Evolutionary conservation across 2,888 invertebrate species (phyloP).

Genomic region (Brachypalpus laphriformis): DNA sequence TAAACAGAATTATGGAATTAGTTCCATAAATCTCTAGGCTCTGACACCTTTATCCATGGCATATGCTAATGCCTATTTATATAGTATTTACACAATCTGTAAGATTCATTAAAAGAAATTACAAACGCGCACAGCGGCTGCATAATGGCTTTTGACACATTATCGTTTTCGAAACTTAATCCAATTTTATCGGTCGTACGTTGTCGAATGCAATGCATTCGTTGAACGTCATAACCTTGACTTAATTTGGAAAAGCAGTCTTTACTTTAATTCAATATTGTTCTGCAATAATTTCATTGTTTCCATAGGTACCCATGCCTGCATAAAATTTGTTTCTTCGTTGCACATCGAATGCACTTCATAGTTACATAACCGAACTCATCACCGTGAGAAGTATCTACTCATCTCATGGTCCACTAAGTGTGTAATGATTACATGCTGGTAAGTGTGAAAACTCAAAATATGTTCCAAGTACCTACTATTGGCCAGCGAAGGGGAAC

Average conservation of each 20-base stretch:
- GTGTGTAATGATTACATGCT: slow-evolving; percentile 48
- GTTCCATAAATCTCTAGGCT: slow-evolving; percentile 40
- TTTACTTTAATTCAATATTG: neutral
- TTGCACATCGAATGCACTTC: slow-evolving; percentile 46
- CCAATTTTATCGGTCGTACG: slow-evolving; percentile 1
- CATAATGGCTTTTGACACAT: slow-evolving; percentile 17
- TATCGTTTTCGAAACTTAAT: slow-evolving; percentile 13
- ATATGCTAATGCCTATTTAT: slow-evolving; percentile 11
- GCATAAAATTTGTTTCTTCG: neutral
- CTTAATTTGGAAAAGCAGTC: neutral
- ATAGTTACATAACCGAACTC: slow-evolving; percentile 28
- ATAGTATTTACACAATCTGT: slow-evolving; percentile 31
- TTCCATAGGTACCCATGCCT: neutral
- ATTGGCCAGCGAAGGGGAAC: slow-evolving; percentile 43
- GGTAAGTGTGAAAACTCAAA: slow-evolving; percentile 47
- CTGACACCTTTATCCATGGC: slow-evolving; percentile 18
- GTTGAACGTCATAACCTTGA: slow-evolving; percentile 17
- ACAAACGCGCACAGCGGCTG: neutral
- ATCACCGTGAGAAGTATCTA: slow-evolving; percentile 10
- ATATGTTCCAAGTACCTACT: neutral
- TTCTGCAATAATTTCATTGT: neutral
- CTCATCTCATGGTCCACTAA: slow-evolving; percentile 49
- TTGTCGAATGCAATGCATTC: neutral
- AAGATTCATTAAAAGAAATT: neutral
- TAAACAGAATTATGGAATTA: slow-evolving; percentile 36